Evolutionary conservation across 2,113 vertebrate genomes (phyloP), one percentile per base, ranked within the genome.

Genomic region (Suncus etruscus): DNA sequence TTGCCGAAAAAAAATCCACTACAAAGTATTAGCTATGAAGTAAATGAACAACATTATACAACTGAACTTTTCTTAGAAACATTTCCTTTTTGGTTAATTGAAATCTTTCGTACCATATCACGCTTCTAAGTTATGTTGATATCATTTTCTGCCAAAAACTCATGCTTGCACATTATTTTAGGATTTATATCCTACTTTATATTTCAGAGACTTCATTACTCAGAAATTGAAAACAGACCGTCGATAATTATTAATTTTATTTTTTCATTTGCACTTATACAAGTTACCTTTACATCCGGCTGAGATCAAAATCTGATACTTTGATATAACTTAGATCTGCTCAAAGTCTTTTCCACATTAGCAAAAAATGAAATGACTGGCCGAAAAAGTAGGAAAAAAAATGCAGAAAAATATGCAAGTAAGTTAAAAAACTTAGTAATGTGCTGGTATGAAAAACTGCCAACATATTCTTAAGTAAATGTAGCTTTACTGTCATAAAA

Each of bases 171-270:
- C 15, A 47, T 86, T 86, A 90, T 91, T 73, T 91, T 66, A 87
- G 45, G 39, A 91, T 81, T 89, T 86, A 77, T 45, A 81, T 47
- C 14, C n/a, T 84, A 27, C 48, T 90, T 51, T 77, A 51, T 72
- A 70, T 86, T 80, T 93, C 83, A 89, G 24, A 83, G 45, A 78
- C 47, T 29, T 89, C 0, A 0, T 75, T n/a, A 45, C n/a, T 86
- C 74, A 91, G 78, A 92, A 72, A 78, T 78, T 82, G 74, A n/a
- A 86, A 87, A 88, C 1, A 84, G 29, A 2, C 45, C 58, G 69
- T 74, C 77, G 81, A 70, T 94, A 80, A 69, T 83, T 72, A 86
- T 79, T 78, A 63, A 91, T 87, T 95, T 7, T 1, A n/a, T 85
- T 84, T 94, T 85, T 69, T 54, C 90, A n/a, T n/a, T n/a, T n/a